Percentiles rank a stretch among this genome's conserved stretches.
phyloP scores from a whole-genome alignment of 2,113 vertebrate genomes.

The Upupa epops region DNA sequence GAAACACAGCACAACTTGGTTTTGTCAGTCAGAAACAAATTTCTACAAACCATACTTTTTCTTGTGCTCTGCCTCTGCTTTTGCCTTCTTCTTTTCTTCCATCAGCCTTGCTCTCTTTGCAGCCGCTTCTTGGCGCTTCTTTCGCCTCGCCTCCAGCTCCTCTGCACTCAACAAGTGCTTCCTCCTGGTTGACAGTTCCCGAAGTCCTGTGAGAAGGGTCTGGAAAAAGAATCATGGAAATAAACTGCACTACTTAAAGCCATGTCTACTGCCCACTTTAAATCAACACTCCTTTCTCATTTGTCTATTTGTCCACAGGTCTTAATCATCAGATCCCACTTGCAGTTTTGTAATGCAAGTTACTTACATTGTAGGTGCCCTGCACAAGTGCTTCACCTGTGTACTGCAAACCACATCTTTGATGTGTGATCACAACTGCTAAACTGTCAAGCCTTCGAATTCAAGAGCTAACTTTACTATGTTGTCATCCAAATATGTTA shows the following conservation, averaged over 20 bases:
- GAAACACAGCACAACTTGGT: background rate
- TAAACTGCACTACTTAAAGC: background rate
- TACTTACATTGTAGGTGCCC: background rate
- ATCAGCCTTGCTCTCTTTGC: slow-evolving; percentile 82
- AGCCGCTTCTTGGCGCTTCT: slow-evolving; percentile 79
- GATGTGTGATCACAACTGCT: background rate
- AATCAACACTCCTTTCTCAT: background rate
- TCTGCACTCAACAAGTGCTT: slow-evolving; percentile 78
- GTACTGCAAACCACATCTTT: background rate
- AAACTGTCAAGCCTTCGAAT: background rate
- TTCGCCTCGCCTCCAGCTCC: slow-evolving; percentile 78
- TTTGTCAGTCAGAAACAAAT: background rate
- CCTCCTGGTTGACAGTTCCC: slow-evolving; percentile 65
- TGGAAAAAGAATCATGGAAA: slow-evolving; percentile 35
- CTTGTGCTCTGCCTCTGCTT: slow-evolving; percentile 79
- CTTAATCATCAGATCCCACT: background rate
- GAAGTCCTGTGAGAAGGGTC: slow-evolving; percentile 69
- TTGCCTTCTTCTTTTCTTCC: slow-evolving; percentile 77
- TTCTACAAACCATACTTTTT: slow-evolving; percentile 80
- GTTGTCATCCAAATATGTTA: background rate
- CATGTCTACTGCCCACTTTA: background rate
- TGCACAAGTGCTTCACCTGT: background rate
- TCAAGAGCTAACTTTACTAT: background rate
- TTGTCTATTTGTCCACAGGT: background rate
- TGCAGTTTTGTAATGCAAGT: background rate